Evolutionary conservation across 2,888 invertebrate genomes (phyloP), one percentile per base, ranked within the genome.

Genomic region (Cerceris ruficornis): DNA sequence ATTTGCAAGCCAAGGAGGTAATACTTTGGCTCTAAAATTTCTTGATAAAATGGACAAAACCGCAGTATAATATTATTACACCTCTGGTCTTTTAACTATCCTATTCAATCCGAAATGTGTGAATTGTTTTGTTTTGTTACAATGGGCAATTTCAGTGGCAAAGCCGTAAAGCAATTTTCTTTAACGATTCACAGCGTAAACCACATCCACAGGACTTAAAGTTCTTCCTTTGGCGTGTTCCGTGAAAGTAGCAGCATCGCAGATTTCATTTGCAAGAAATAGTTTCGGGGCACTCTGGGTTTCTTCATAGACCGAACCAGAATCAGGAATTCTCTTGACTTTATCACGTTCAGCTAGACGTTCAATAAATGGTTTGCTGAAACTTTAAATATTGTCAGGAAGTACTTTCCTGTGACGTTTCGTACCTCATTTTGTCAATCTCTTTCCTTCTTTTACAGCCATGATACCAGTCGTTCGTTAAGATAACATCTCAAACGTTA

Each of bases 311-410:
- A 96, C 96, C 64, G 96, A 92, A 0, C 96, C 96, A 5, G 96
- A 96, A 67, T 28, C 28, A 28, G 28, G 4, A 28, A 96, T 96
- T 70, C 88, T 77, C 41, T 87, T 88, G 9, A 88, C 87, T 13
- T 87, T 88, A n/a, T 87, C 88, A 64, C 88, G 84, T 78, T 96
- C 94, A 39, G 96, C 96, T 83, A 96, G 91, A 92, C 96, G 94
- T 89, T 96, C 93, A 81, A 96, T 96, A 0, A 96, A 96, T 1
- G 96, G 96, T 83, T 95, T 96, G 0, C 96, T 96, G 77, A 96
- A 96, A 42, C 96, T 96, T 88, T 96, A 96, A 91, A 96, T 96
- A 90, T 96, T 96, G 91, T 96, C 96, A 75, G 96, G 94, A 9
- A 96, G 91, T 1, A 97, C 96, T 92, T 97, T 83, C 9, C 80